Percentiles rank a stretch among this genome's conserved stretches.
Conservation (phyloP, 2,888 invertebrate genomes). For the Hirtodrosophila histrioides region DNA sequence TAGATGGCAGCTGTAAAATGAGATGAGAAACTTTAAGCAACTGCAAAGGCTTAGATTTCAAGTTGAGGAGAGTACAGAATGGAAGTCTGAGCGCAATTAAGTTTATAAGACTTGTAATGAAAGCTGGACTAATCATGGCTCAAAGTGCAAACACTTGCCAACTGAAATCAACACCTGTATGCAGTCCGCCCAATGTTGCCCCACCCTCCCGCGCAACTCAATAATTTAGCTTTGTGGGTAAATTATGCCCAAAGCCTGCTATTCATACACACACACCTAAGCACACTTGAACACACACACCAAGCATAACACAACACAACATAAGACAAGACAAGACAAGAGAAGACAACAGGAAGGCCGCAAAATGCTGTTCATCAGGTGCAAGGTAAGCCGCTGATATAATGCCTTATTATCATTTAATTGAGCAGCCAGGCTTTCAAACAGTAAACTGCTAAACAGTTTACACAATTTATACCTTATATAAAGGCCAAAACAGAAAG, state of each 20-base stretch:
- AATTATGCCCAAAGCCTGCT: slow-evolving; percentile 12
- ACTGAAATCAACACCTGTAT: slow-evolving; percentile 31
- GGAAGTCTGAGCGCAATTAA: slow-evolving; percentile 14
- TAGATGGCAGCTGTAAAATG: too few species aligned
- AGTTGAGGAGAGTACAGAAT: not conserved
- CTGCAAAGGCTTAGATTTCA: too few species aligned
- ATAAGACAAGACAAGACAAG: not conserved
- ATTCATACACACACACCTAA: not conserved
- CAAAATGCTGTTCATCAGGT: slow-evolving; percentile 39
- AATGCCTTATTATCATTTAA: slow-evolving; percentile 66
- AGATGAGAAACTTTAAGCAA: too few species aligned
- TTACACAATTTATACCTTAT: slow-evolving; percentile 55
- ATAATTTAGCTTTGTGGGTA: not conserved
- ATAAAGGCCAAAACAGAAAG: slow-evolving; percentile 33
- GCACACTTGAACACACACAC: too few species aligned
- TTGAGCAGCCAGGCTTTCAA: slow-evolving; percentile 51
- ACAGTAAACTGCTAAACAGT: slow-evolving; percentile 59
- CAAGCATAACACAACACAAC: not conserved
- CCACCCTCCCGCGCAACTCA: too few species aligned
- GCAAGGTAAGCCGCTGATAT: slow-evolving; percentile 47
- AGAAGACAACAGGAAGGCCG: not conserved
- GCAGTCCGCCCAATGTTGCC: too few species aligned
- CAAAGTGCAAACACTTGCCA: slow-evolving; percentile 24
- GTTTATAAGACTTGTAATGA: slow-evolving; percentile 21
- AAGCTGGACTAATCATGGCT: slow-evolving; percentile 33